Evolutionary conservation across 2,113 vertebrate genomes (phyloP), one percentile per base, ranked within the genome.

Genomic region (Coptodon bakossiorum): DNA sequence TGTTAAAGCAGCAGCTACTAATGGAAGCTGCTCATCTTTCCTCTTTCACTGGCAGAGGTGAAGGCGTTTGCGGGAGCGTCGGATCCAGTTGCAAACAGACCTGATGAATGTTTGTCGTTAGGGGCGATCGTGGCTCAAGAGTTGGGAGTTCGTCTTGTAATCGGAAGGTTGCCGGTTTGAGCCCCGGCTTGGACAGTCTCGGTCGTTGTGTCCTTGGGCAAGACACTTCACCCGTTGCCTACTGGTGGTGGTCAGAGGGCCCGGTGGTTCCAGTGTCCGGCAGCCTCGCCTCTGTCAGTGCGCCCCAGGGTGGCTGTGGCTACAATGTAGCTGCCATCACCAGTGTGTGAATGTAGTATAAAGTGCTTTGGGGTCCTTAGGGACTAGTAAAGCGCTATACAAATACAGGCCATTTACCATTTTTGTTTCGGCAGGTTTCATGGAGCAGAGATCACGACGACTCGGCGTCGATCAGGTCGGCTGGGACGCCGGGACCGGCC

Each of bases 371-470:
- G 52, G 50, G 1, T 54, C 52, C 52, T 53, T 1, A 53, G 3
- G 52, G 52, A 53, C 52, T 22, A 54, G 52, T 22, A 54, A 22
- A 54, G 53, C 11, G 6, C 54, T 2, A 3, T 9, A 61, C 14
- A 61, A 61, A 2, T 0, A 31, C 0, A 61, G 57, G 0, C 8
- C 1, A 61, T 61, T 61, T 31, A 61, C 27, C 57, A 9, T 61
- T 31, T 13, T 43, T 4, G n/a, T 27, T 57, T 83, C 16, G 29
- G 1, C 92, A 98, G 98, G 96, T 97, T 88, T 97, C 97, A 59
- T 98, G 98, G 98, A 98, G 97, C 96, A 96, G 97, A 97, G 97
- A 98, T 91, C 97, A 97, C 0, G 97, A 98, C 27, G 97, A 98
- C 90, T 97, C 97, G 0, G 97, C 96, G 0, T 98, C 97, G 0